Base-by-base conservation (phyloP, 2,888 invertebrate species). In the Cylloceria caligata region DNA sequence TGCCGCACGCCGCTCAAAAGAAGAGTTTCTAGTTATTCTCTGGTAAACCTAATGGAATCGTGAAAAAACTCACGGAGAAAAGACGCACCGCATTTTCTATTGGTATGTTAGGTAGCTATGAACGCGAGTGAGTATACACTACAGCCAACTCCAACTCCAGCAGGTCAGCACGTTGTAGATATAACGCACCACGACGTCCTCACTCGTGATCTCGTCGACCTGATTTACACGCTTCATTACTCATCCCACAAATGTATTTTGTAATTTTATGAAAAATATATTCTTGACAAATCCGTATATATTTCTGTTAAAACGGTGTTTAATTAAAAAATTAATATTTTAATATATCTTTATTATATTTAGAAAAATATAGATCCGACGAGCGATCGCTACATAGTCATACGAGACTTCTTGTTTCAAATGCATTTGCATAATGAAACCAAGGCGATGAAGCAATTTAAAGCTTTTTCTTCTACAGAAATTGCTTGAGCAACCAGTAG, bases 11-110 rank as follows among this genome's bases (percentile, higher is more conserved):
- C 52, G 62, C 71, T 13, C 68, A 55, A 30, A 68, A 68, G 84
- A 85, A 74, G 80, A 84, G 82, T 86, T 86, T 86, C 84, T 84
- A 81, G 81, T 82, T 78, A 79, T 84, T 79, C 83, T 74, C 67
- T 34, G 57, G 79, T 81, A 83, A 76, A 73, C 84, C 68, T 76
- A 79, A 83, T 79, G 83, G 86, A 84, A 84, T 81, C 72, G 76
- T 71, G 78, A 75, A 85, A 69, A 80, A 80, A 76, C 49, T 71
- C 65, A 34, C 71, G 77, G 71, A 80, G 82, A 79, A 67, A 81
- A 83, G 81, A 84, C 77, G 75, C 49, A 68, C 49, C 42, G 69
- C 55, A 68, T 82, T 84, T 82, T 84, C 82, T 80, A 84, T 82
- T 34, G 34, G 57, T 16, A 60, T 9, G 57, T 60, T 34, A 6